These are phyloP conservation scores for Caenorhabditis becei DNA, from an alignment of 2,888 invertebrate species.

Conservation along the genomic window DNA sequence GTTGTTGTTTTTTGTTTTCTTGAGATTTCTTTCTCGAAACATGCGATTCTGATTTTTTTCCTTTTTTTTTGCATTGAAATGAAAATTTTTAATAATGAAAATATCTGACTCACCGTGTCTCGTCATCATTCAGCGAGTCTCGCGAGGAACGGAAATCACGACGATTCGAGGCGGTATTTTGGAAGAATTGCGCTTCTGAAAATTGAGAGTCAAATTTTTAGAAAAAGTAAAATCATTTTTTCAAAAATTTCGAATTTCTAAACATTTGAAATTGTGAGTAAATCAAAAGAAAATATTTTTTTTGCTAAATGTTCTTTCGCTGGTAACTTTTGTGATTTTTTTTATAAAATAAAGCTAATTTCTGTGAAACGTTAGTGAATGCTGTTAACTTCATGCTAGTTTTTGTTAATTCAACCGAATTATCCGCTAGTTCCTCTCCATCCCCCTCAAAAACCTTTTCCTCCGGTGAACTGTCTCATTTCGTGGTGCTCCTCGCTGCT, in stretches of 20 bases:
- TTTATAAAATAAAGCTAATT: too few relatives aligned
- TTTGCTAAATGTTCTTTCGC: too few relatives aligned
- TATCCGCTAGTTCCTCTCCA: too few relatives aligned
- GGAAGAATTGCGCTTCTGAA: conserved; percentile 16
- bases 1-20: not conserved
- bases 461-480: conserved; percentile 21
- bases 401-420: not conserved
- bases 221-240: not conserved
- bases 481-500: conserved; percentile 48
- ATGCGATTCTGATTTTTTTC: not conserved
- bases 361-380: too few relatives aligned
- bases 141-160: not conserved
- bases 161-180: not conserved
- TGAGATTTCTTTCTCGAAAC: not conserved
- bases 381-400: too few relatives aligned
- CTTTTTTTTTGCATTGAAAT: not conserved
- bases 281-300: too few relatives aligned
- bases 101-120: not conserved
- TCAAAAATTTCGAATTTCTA: conserved; percentile 9
- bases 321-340: not conserved
- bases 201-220: not conserved
- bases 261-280: conserved; percentile 1
- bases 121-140: not conserved
- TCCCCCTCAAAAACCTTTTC: conserved; percentile 15
- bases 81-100: too few relatives aligned